These are phyloP conservation scores for Climacteris rufus DNA, from an alignment of 2,113 vertebrate genomes.

Conservation along the genomic window DNA sequence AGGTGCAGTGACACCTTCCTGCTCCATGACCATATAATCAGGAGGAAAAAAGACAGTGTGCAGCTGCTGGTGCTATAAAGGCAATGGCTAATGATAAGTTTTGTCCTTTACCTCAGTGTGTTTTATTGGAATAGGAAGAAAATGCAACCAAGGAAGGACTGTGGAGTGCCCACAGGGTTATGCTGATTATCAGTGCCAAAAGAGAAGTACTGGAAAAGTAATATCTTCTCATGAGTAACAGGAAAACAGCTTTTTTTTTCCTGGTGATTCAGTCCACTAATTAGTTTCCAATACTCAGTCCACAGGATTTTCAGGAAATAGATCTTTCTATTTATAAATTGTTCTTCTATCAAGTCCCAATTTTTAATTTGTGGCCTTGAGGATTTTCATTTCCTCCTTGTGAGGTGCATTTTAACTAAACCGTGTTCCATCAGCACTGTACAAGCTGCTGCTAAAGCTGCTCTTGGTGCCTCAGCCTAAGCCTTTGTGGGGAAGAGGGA, in stretches of 20 bases:
- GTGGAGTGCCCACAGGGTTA: background rate
- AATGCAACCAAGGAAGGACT: background rate
- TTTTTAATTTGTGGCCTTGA: slow-evolving; percentile 22
- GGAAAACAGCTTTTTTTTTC: background rate
- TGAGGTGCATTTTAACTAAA: background rate
- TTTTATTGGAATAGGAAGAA: background rate
- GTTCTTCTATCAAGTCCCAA: slow-evolving; percentile 17
- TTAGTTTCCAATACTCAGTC: slow-evolving; percentile 27
- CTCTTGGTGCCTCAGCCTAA: background rate
- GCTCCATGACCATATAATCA: background rate
- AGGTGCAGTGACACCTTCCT: background rate
- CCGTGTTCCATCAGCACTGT: fast-evolving
- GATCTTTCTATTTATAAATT: slow-evolving; percentile 20
- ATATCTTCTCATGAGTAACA: background rate
- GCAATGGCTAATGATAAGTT: background rate
- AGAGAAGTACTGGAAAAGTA: background rate
- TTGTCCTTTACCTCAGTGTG: background rate
- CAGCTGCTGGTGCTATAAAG: background rate
- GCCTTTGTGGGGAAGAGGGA: background rate
- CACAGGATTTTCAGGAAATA: slow-evolving; percentile 20
- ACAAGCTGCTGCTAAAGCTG: background rate
- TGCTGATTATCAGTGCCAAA: background rate
- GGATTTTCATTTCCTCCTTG: slow-evolving; percentile 24
- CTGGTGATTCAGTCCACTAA: slow-evolving; percentile 29
- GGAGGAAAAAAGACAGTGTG: background rate